A percentile compares a stretch with the other conserved stretches of the same genome.
These are phyloP conservation scores for Lepidochitona cinerea DNA, from an alignment of 2,888 invertebrate genomes.

Conservation along the genomic window DNA sequence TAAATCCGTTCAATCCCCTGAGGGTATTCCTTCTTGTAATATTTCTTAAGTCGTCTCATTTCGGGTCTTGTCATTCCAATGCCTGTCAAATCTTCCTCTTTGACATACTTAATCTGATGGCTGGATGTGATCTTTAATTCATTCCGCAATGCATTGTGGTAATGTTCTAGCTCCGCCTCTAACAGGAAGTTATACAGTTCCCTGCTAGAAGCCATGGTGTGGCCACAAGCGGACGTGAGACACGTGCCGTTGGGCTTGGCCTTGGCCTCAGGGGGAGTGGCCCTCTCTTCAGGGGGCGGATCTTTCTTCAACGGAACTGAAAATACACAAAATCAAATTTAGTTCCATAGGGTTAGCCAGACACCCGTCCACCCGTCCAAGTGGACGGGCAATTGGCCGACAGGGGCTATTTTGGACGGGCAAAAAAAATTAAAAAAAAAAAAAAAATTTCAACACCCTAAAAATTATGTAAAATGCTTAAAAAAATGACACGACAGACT, in stretches of 20 bases:
- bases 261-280: background rate
- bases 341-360: too few species aligned
- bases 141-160: constrained; percentile 83
- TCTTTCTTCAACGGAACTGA: background rate
- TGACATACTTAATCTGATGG: constrained; percentile 86
- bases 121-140: constrained; percentile 80
- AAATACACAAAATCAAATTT: background rate
- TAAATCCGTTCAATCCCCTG: constrained; percentile 77
- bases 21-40: constrained; percentile 93
- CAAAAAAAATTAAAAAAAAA: too few species aligned
- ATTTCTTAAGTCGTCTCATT: constrained; percentile 92
- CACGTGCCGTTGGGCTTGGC: background rate
- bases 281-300: background rate
- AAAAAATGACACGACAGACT: too few species aligned
- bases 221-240: background rate
- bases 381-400: too few species aligned
- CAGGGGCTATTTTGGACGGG: too few species aligned
- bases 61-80: constrained; percentile 97
- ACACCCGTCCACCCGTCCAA: too few species aligned
- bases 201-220: constrained; percentile 48
- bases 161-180: constrained; percentile 95
- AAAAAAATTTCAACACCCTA: too few species aligned
- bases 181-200: constrained; percentile 85
- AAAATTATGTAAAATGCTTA: too few species aligned
- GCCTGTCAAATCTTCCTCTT: constrained; percentile 90